Evolutionary conservation across 2,113 vertebrate species (phyloP), one percentile per base, ranked within the genome.

Genomic region (Aspidoscelis tigris): DNA sequence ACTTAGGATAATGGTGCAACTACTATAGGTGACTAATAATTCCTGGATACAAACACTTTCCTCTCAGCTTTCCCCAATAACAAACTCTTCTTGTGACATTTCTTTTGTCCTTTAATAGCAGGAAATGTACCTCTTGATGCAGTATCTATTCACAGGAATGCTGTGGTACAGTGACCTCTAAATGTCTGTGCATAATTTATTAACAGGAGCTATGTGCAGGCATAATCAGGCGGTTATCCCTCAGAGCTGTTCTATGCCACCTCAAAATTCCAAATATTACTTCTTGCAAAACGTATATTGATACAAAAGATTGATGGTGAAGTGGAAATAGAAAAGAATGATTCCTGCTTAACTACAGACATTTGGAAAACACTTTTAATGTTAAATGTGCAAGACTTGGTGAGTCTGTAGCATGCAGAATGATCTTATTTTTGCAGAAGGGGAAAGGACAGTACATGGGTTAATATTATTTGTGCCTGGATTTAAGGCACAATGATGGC

Each of bases 401-500:
- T 78, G 85, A 89, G 1, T n/a, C 21, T 26, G 69, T 14, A 2
- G 68, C 33, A 8, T 18, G 70, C 69, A 76, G 47, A 76, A 1
- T 61, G 80, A 74, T 84, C 10, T 91, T 90, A 89, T 74, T 84
- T 89, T 85, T 90, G 53, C 82, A 80, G 81, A 86, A 71, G 83
- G 84, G 61, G 2, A 0, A 66, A 87, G 79, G 88, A 22, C 75
- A 81, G 61, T 76, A 84, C 73, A 6, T 22, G 64, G 39, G 84
- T 80, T 90, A 71, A 78, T 88, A 85, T 21, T 72, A 64, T 43
- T 26, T 24, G 11, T 76, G 44, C 24, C 33, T 41, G 41, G 66
- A 41, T 47, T n/a, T 24, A 65, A 79, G 7, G 20, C 26, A 64
- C 11, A 33, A 55, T 58, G 18, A 50, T n/a, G 24, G 44, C 2